Evolutionary conservation across 2,113 vertebrate genomes (phyloP), one percentile per base, ranked within the genome.

Genomic region (Pachyramphus minor): DNA sequence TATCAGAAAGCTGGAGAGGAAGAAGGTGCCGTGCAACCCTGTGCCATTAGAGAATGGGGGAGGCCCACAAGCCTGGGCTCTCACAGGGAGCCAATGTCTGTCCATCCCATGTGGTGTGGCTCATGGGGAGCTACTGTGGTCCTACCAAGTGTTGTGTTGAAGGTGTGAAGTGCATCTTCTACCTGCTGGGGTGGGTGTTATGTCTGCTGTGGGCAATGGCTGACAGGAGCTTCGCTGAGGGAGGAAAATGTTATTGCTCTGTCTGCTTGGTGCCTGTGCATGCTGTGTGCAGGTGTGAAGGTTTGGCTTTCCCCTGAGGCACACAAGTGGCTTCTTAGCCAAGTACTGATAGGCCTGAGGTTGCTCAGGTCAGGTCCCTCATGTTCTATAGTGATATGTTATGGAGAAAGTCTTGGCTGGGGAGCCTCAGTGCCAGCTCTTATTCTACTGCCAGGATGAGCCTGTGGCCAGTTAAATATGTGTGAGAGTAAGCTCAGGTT

Each of bases 401-500:
- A 5, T 0, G 5, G 55, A 50, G 33, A 33, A 67, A 31, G 52
- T 22, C 23, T 42, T 68, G 23, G 8, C 35, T 19, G 28, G 18
- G 14, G 10, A 60, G 5, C 2, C 7, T 8, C 13, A 11, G 23
- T 0, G 1, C 23, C 0, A 0, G 31, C 7, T 24, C 35, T 79
- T 21, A 12, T 20, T 12, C 30, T 0, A 0, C 6, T 13, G n/a
- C 25, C 20, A 66, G 49, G 27, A 30, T 1, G 2, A 63, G 28
- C 19, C 37, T 25, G 25, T 0, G 2, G 31, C 19, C 56, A 4
- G 3, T 3, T 4, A 1, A 41, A 3, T 0, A 0, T 11, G 42
- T 19, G 0, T 12, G n/a, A 49, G 31, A 37, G 39, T 27, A 45
- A 50, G 10, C 18, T 82, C 11, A 11, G 30, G 35, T 3, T 63